Conservation (phyloP, 1,140 invertebrate genomes). For the Micrasema minimum region DNA sequence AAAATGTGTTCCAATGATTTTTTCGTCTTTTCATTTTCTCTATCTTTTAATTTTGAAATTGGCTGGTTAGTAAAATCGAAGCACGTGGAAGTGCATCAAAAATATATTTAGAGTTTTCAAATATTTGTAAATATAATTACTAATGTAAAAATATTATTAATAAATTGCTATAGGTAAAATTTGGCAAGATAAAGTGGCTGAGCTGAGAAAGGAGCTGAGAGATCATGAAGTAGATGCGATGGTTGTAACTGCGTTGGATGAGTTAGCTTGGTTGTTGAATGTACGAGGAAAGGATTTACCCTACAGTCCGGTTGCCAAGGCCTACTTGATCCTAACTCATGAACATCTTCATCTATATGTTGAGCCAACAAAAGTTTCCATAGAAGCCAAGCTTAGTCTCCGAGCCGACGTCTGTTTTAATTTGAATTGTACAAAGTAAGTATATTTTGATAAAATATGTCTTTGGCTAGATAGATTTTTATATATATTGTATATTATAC, state of each 20-base stretch:
- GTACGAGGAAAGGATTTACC: constrained; percentile 92
- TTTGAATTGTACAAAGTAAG: constrained; percentile 75
- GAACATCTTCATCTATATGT: constrained; percentile 73
- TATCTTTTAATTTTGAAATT: no score
- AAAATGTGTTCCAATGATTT: no score
- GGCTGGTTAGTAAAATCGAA: no score
- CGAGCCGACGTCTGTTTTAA: constrained; percentile 71
- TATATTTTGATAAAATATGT: no score
- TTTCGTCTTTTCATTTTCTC: no score
- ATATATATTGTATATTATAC: no score
- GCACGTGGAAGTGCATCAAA: no score
- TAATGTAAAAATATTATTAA: no score
- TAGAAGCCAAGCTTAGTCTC: constrained; percentile 66
- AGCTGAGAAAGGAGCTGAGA: constrained; percentile 75
- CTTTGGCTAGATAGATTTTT: no score
- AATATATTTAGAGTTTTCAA: no score
- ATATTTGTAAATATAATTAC: no score
- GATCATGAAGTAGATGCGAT: constrained; percentile 77
- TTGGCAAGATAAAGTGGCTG: constrained; percentile 80
- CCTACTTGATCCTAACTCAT: constrained; percentile 80
- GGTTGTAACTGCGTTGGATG: constrained; percentile 89
- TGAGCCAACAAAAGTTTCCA: constrained; percentile 69
- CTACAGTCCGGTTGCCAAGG: constrained; percentile 84
- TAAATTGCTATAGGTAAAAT: constrained; percentile 54
- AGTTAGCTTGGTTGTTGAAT: constrained; percentile 95